A percentile compares a stretch with the other conserved stretches of the same genome.
phyloP scores from a whole-genome alignment of 2,113 vertebrate species.

The Gadus chalcogrammus region DNA sequence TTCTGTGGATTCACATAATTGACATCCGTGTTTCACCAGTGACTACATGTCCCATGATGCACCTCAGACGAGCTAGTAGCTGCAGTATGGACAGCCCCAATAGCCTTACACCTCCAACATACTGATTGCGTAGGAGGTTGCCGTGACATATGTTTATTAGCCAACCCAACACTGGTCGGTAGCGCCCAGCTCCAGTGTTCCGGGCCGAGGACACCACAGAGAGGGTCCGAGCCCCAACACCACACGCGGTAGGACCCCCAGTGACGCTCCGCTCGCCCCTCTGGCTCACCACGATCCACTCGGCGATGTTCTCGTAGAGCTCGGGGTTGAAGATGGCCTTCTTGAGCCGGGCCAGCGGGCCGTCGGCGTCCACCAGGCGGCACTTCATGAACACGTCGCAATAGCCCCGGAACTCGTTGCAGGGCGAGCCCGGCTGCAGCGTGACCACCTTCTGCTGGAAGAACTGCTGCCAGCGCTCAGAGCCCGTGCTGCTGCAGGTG shows the following conservation, averaged over 20 bases:
- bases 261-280: background rate
- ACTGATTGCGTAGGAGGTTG: too few relatives aligned
- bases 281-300: conserved; percentile 93
- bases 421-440: conserved; percentile 94
- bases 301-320: conserved; percentile 93
- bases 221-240: background rate
- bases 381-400: conserved; percentile 97
- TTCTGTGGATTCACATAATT: too few relatives aligned
- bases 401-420: conserved; percentile 96
- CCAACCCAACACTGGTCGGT: too few relatives aligned
- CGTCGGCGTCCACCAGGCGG: conserved; percentile 93
- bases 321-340: conserved; percentile 97
- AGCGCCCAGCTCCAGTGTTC: too few relatives aligned
- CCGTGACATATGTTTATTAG: too few relatives aligned
- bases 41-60: too few relatives aligned
- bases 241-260: background rate
- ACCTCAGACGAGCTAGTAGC: too few relatives aligned
- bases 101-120: too few relatives aligned
- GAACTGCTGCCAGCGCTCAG: conserved; percentile 69
- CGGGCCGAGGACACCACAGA: too few relatives aligned
- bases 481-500: conserved; percentile 87
- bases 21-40: too few relatives aligned
- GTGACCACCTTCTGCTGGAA: conserved; percentile 80
- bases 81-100: too few relatives aligned
- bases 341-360: conserved; percentile 91